phyloP scores from a whole-genome alignment of 1,140 invertebrate genomes.

The Oncopodura yosiiana region DNA sequence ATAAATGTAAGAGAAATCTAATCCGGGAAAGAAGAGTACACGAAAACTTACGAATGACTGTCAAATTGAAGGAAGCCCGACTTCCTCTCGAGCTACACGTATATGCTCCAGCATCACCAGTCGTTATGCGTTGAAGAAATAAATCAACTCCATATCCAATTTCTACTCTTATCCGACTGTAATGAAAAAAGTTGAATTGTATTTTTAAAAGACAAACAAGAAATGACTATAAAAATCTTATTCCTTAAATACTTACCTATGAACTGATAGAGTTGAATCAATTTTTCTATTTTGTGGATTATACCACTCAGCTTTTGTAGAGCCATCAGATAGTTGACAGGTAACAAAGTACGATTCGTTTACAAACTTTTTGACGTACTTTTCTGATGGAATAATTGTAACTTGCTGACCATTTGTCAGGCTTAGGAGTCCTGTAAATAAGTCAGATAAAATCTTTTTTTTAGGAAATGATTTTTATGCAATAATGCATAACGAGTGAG shows the following conservation, averaged over 20 bases:
- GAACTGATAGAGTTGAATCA: conserved; percentile 11
- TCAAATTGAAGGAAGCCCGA: conserved; percentile 29
- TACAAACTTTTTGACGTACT: conserved; percentile 31
- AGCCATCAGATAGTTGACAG: conserved; percentile 21
- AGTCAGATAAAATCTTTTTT: too few species aligned
- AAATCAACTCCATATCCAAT: conserved; percentile 25
- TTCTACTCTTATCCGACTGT: conserved; percentile 30
- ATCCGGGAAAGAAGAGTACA: background rate
- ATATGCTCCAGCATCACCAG: conserved; percentile 29
- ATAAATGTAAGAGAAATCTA: background rate
- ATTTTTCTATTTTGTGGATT: conserved; percentile 22
- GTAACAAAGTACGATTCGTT: conserved; percentile 34
- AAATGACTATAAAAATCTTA: background rate
- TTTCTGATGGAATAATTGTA: conserved; percentile 25
- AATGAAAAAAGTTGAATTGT: background rate
- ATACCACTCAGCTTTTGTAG: conserved; percentile 20
- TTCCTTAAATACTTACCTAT: conserved; percentile 24
- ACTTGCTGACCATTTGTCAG: conserved; percentile 26
- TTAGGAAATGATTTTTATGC: too few species aligned
- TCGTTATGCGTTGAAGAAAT: conserved; percentile 31
- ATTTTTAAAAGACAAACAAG: background rate
- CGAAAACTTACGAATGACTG: conserved; percentile 32
- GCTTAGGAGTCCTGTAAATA: conserved; percentile 22
- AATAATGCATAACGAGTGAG: too few species aligned
- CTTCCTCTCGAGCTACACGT: conserved; percentile 16